A percentile compares a stretch with the other conserved stretches of the same genome.
Evolutionary conservation across 1,140 invertebrate genomes (phyloP).

Genomic region (Ephestia elutella): DNA sequence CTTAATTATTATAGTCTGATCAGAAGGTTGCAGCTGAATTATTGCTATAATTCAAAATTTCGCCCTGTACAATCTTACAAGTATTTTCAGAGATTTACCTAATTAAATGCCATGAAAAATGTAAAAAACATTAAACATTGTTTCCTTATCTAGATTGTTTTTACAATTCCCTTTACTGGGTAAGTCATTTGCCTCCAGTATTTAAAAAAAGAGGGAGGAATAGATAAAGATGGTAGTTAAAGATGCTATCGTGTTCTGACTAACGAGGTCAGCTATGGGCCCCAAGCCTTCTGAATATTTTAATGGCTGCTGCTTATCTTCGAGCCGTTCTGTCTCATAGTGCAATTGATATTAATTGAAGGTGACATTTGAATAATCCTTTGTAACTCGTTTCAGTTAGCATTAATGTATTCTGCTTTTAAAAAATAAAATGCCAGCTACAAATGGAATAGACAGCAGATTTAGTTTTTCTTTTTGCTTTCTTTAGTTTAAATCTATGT

Average conservation of each 20-base stretch:
- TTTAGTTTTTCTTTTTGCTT: too few species aligned
- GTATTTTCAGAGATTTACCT: too few species aligned
- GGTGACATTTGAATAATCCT: not conserved
- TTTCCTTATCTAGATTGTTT: not conserved
- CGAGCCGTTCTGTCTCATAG: not conserved
- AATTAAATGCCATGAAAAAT: too few species aligned
- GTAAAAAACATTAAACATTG: not conserved
- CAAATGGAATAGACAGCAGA: too few species aligned
- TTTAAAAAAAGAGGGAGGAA: not conserved
- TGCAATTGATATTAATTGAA: constrained; percentile 4
- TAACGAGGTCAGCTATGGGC: constrained; percentile 24
- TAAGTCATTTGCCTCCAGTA: not conserved
- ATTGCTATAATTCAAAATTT: too few species aligned
- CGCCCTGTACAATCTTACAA: too few species aligned
- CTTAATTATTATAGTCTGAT: too few species aligned
- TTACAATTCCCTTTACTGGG: not conserved
- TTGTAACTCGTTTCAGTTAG: too few species aligned
- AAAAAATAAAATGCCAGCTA: too few species aligned
- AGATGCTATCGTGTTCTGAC: not conserved
- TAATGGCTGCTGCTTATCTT: constrained; percentile 14
- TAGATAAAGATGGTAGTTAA: not conserved
- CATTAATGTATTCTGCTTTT: too few species aligned
- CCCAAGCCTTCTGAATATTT: constrained; percentile 24
- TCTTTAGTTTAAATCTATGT: too few species aligned
- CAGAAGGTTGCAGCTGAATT: too few species aligned